These are phyloP conservation scores for Ophiodon elongatus DNA, from an alignment of 2,113 vertebrate species.

Conservation along the genomic window DNA sequence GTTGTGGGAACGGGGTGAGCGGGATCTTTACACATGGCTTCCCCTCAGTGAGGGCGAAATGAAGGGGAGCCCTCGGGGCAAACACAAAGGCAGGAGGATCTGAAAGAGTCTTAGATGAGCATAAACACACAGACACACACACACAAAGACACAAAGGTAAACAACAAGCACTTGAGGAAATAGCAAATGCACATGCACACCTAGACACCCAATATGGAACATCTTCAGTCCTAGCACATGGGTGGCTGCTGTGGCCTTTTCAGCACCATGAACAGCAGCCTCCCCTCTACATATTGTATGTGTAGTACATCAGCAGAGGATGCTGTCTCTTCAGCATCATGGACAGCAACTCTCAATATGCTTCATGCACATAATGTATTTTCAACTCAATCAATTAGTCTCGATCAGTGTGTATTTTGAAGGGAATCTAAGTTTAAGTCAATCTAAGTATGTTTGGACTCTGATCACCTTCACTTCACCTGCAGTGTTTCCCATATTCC, in stretches of 20 bases:
- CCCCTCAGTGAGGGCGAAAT: slow-evolving; percentile 71
- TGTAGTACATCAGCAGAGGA: not conserved
- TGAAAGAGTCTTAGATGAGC: slow-evolving; percentile 52
- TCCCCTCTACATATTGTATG: not conserved
- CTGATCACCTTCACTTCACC: not conserved
- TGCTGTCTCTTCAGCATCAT: slow-evolving; percentile 2
- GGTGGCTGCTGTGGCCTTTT: slow-evolving; percentile 24
- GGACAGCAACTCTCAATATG: not conserved
- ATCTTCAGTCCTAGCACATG: not conserved
- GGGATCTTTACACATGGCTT: slow-evolving; percentile 69
- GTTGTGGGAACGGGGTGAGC: slow-evolving; percentile 59
- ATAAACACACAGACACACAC: slow-evolving; percentile 47
- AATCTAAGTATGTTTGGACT: not conserved
- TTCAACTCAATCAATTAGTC: not conserved
- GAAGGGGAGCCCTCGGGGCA: slow-evolving; percentile 72
- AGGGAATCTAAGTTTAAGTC: no score
- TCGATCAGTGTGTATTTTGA: not conserved
- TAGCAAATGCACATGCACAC: not conserved
- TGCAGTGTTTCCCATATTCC: not conserved
- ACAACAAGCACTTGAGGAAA: slow-evolving; percentile 44
- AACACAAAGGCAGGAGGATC: slow-evolving; percentile 69
- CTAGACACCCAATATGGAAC: not conserved
- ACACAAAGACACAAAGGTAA: slow-evolving; percentile 5
- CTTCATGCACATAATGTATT: not conserved
- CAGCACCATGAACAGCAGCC: slow-evolving; percentile 55